Conservation (phyloP, 2,888 invertebrate species). For the Oxytorus armatus region DNA sequence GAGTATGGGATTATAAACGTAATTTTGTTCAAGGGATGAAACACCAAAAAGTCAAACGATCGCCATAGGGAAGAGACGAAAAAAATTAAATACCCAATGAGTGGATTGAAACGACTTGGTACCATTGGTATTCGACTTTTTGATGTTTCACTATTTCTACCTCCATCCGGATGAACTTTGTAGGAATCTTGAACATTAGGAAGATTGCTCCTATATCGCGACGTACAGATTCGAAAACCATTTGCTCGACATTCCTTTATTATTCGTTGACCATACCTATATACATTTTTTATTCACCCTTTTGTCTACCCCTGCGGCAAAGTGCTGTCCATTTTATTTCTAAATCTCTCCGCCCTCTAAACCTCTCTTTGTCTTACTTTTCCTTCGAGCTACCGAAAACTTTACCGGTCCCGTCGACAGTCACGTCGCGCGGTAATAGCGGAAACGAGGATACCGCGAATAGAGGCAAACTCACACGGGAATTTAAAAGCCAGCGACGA, state of each 20-base stretch:
- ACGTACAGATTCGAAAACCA: conserved; percentile 78
- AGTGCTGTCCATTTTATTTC: conserved; percentile 75
- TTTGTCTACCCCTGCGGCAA: conserved; percentile 81
- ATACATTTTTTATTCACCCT: conserved; percentile 78
- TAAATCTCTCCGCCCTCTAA: conserved; percentile 20
- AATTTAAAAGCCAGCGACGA: conserved; percentile 80
- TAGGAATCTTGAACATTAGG: no score
- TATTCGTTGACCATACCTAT: conserved; percentile 62
- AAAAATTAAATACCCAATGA: no score
- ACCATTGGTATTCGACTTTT: no score
- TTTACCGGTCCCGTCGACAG: conserved; percentile 23
- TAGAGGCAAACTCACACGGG: conserved; percentile 75
- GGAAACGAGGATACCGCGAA: conserved; percentile 63
- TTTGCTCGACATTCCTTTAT: conserved; percentile 80
- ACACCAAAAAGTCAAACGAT: no score
- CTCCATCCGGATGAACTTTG: no score
- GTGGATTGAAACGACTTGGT: no score
- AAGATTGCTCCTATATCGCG: conserved; percentile 1
- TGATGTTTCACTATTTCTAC: no score
- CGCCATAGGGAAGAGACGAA: no score
- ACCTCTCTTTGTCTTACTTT: neutral
- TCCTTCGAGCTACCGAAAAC: conserved; percentile 27
- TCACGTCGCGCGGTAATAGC: conserved; percentile 17
- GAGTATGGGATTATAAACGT: no score
- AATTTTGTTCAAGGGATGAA: no score